A percentile compares a stretch with the other conserved stretches of the same genome.
phyloP scores from a whole-genome alignment of 2,113 vertebrate genomes.

The Turdus rufiventris region DNA sequence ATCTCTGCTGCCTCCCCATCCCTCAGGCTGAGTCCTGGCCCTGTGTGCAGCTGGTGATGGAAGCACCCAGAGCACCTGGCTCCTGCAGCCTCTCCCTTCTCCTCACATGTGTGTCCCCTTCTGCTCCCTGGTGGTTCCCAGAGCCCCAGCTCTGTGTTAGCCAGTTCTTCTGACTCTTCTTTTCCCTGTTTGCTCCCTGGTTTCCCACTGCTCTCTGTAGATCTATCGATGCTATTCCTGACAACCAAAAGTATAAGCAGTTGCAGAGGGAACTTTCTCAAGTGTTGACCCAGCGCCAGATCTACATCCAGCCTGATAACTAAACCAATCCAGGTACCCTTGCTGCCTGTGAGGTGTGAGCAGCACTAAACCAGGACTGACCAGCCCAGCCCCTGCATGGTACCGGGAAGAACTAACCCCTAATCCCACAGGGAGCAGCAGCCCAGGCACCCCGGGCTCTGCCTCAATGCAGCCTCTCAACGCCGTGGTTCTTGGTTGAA shows the following conservation, averaged over 20 bases:
- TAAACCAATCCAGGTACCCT: slow-evolving; percentile 87
- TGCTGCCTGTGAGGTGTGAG: slow-evolving; percentile 63
- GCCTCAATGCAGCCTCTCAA: neutral
- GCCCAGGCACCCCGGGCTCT: neutral
- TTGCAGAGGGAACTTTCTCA: slow-evolving; percentile 99
- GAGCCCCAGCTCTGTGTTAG: neutral
- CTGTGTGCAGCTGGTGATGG: neutral
- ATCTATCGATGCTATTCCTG: slow-evolving; percentile 98
- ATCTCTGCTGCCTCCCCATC: neutral
- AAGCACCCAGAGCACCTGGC: rapidly evolving
- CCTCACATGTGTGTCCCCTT: neutral
- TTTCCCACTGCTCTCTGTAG: slow-evolving; percentile 79
- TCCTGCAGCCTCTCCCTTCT: neutral
- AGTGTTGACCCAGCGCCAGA: slow-evolving; percentile 98
- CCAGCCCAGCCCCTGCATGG: slow-evolving; percentile 26
- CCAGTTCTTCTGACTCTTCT: slow-evolving; percentile 29
- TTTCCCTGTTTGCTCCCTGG: slow-evolving; percentile 33
- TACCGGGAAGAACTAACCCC: slow-evolving; percentile 67
- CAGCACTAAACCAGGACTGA: slow-evolving; percentile 74
- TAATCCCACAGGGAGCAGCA: neutral
- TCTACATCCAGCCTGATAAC: slow-evolving; percentile 95
- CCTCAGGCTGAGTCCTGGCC: neutral
- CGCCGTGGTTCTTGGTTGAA: rapidly evolving
- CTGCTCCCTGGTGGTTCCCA: neutral
- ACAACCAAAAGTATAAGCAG: slow-evolving; percentile 99